Percentiles rank a stretch among this genome's conserved stretches.
Evolutionary conservation across 2,113 vertebrate species (phyloP).

Genomic region (Holacanthus passer): DNA sequence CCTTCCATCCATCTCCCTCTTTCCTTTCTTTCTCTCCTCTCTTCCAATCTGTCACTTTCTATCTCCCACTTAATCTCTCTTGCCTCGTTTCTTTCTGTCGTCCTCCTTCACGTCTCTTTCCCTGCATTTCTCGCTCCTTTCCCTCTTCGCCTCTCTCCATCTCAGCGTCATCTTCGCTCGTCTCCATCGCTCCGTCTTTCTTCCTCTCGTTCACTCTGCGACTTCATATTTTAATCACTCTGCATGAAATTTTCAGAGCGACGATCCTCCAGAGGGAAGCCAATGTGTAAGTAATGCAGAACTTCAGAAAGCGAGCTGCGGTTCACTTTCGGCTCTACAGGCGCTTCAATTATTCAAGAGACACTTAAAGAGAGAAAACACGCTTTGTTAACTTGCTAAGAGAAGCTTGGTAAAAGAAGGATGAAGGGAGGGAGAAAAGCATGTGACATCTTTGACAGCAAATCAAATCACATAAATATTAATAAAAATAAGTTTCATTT

Average conservation of each 20-base stretch:
- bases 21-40: neutral
- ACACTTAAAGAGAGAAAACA: conserved; percentile 3
- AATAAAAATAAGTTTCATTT: no score
- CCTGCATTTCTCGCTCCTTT: neutral
- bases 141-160: neutral
- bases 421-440: no score
- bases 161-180: neutral
- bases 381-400: conserved; percentile 1
- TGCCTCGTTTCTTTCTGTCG: neutral
- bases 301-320: neutral
- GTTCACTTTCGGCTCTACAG: neutral
- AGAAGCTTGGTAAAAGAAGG: no score
- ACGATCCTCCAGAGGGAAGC: conserved; percentile 17
- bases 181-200: neutral
- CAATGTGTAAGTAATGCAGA: conserved; percentile 37
- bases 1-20: neutral
- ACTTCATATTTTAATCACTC: conserved; percentile 47
- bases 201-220: conserved; percentile 7
- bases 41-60: conserved; percentile 25
- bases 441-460: no score
- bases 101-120: conserved; percentile 5
- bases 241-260: neutral
- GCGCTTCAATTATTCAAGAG: conserved; percentile 44
- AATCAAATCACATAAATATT: no score
- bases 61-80: conserved; percentile 32